Evolutionary conservation across 2,888 invertebrate genomes (phyloP).

Genomic region (Pseudoips prasinana): DNA sequence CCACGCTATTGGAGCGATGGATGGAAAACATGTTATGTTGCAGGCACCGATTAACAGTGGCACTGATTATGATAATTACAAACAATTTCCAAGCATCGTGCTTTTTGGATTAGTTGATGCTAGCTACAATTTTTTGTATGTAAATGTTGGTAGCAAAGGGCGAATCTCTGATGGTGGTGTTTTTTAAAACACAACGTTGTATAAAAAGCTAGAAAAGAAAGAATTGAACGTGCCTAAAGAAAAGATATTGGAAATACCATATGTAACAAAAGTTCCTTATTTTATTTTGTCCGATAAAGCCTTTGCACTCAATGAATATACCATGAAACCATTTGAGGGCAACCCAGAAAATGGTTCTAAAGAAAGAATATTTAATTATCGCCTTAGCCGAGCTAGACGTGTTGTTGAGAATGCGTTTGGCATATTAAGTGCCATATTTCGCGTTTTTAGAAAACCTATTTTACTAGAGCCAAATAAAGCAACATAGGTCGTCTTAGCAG

Average conservation of each 20-base stretch:
- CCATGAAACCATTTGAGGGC: slow-evolving; percentile 8
- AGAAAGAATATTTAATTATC: slow-evolving; percentile 8
- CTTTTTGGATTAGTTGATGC: slow-evolving; percentile 15
- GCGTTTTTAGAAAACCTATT: slow-evolving; percentile 14
- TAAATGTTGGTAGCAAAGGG: slow-evolving; percentile 14
- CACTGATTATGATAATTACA: no score
- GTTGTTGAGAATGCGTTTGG: slow-evolving; percentile 23
- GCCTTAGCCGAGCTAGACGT: slow-evolving; percentile 13
- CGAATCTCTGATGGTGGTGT: slow-evolving; percentile 9
- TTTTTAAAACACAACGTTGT: no score
- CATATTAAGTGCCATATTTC: slow-evolving; percentile 12
- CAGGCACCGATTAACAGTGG: no score
- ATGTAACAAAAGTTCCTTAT: slow-evolving; percentile 4
- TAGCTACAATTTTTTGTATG: slow-evolving; percentile 10
- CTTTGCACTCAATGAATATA: slow-evolving; percentile 2
- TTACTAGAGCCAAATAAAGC: slow-evolving; percentile 12
- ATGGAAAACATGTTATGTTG: no score
- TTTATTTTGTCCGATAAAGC: slow-evolving; percentile 1
- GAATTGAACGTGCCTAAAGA: no score
- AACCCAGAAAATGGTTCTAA: slow-evolving; percentile 2
- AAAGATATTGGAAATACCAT: no score
- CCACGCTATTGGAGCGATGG: no score
- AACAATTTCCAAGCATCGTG: no score
- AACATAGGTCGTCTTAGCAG: slow-evolving; percentile 5
- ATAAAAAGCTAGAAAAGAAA: no score